Evolutionary conservation across 1,140 invertebrate species (phyloP).

Genomic region (Cotesia vestalis): DNA sequence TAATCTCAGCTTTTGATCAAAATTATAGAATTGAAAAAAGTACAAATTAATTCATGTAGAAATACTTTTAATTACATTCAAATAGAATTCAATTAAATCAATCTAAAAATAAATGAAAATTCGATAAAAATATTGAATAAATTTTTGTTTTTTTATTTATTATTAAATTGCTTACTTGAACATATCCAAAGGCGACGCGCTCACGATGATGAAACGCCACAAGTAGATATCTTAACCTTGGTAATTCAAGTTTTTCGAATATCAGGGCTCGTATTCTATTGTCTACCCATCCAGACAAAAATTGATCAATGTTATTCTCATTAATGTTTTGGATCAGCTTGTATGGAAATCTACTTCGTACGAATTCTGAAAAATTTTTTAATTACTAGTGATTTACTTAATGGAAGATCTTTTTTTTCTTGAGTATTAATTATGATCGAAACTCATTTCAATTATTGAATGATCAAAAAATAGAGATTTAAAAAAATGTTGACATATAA

Average conservation of each 20-base stretch:
- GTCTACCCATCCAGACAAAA: constrained; percentile 88
- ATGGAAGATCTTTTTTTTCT: too few relatives aligned
- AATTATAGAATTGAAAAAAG: too few relatives aligned
- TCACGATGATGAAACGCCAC: constrained; percentile 86
- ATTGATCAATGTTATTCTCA: constrained; percentile 78
- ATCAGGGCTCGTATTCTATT: constrained; percentile 90
- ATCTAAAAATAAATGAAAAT: too few relatives aligned
- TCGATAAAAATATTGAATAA: too few relatives aligned
- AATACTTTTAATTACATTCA: too few relatives aligned
- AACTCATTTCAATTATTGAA: too few relatives aligned
- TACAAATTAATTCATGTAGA: too few relatives aligned
- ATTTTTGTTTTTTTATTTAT: constrained; percentile 10
- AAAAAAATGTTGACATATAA: too few relatives aligned
- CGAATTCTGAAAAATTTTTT: constrained; percentile 73
- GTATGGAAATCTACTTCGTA: constrained; percentile 84
- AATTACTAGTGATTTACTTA: neutral
- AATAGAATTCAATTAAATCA: too few relatives aligned
- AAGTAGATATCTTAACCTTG: constrained; percentile 86
- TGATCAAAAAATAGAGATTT: too few relatives aligned
- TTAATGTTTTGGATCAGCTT: constrained; percentile 78
- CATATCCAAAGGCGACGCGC: constrained; percentile 87
- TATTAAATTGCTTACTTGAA: constrained; percentile 54
- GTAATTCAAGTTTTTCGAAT: constrained; percentile 80
- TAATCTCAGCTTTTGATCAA: too few relatives aligned
- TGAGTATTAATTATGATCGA: too few relatives aligned